Evolutionary conservation across 2,797 vertebrate species (phyloP).

Genomic region (Dromococcyx pavoninus): DNA sequence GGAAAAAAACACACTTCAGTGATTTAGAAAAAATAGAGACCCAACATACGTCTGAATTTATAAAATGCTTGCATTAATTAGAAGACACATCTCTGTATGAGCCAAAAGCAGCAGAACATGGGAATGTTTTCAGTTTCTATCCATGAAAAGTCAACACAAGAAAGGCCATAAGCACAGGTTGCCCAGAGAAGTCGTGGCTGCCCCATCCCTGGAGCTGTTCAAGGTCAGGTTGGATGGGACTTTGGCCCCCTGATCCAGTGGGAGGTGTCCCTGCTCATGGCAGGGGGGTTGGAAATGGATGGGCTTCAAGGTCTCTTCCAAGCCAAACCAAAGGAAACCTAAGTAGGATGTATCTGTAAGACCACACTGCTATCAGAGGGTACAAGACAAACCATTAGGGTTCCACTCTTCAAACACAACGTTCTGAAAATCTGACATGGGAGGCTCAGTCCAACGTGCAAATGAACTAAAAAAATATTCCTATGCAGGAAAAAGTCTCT

Average conservation of each 20-base stretch:
- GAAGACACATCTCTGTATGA: neutral
- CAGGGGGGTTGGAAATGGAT: no score
- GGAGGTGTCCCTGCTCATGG: no score
- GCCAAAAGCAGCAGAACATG: neutral
- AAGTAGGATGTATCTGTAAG: neutral
- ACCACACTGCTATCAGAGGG: neutral
- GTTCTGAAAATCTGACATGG: neutral
- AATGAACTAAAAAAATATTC: neutral
- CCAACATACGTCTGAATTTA: neutral
- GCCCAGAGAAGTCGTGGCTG: no score
- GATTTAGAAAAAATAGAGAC: neutral
- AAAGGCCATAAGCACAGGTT: neutral
- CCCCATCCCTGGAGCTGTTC: no score
- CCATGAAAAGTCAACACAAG: neutral
- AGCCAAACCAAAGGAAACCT: neutral
- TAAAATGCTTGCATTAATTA: neutral
- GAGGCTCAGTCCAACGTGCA: neutral
- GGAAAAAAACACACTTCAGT: neutral
- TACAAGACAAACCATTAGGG: neutral
- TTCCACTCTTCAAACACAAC: neutral
- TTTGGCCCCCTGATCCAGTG: no score
- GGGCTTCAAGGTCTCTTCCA: no score
- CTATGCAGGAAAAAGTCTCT: neutral
- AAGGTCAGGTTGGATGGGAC: no score
- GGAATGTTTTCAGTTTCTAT: neutral